Evolutionary conservation across 1,140 invertebrate species (phyloP), one percentile per base, ranked within the genome.

Genomic region (Drosophila ogumai): DNA sequence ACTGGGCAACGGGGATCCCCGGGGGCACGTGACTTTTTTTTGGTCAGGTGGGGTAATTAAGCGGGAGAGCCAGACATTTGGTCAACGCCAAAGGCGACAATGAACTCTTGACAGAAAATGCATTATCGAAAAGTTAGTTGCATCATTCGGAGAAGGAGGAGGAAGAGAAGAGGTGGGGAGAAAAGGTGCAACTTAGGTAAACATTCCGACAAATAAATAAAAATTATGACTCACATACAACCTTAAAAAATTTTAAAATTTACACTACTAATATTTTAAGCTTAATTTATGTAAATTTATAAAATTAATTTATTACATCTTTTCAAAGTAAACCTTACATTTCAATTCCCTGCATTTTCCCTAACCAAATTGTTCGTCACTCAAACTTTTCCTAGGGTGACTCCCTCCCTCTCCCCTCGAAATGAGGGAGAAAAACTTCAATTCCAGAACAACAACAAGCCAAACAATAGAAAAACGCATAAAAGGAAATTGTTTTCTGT

Each of bases 401-500:
- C 38, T 34, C 3, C 22, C 46, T 32, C 13, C 13, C 44, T 46
- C 31, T 32, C 44, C 50, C 15, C 34, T 55, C 19, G 52, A 41
- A 50, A 59, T 17, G 17, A 32, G 34, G 4, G 32, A 31, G 15
- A 28, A 38, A 63, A 50, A 52, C n/a, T 47, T 43, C 65, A 58
- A 64, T 57, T 41, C 40, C 17, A 68, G 65, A 69, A 67, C 47
- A 41, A 56, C 28, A 6, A 55, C 34, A 15, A 15, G 52, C 22
- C 25, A 41, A 69, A 77, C 59, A 75, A 76, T 54, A 49, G 40
- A 49, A 75, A 75, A 79, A 69, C 63, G 17, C 59, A 82, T 87
- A 68, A 86, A 82, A 68, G 79, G 82, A 87, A 86, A 87, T 86
- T 82, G 69, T 72, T 82, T 86, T 81, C 59, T 49, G 38, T 66